Percentiles rank a stretch among this genome's conserved stretches.
These are phyloP conservation scores for Cistogaster globosa DNA, from an alignment of 2,888 invertebrate genomes.

Conservation along the genomic window DNA sequence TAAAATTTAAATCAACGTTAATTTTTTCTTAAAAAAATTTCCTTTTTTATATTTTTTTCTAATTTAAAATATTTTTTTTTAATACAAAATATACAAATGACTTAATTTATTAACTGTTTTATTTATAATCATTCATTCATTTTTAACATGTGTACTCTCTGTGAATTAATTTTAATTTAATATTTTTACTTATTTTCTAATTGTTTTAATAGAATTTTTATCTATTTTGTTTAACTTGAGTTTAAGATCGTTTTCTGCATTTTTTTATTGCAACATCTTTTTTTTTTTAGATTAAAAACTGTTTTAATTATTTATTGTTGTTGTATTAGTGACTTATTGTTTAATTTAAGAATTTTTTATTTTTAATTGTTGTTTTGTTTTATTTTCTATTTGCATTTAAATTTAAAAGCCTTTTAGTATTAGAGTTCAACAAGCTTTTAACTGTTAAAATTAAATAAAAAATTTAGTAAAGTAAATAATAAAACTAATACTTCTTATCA, in stretches of 20 bases:
- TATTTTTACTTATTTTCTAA: constrained; percentile 1
- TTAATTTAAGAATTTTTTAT: background rate
- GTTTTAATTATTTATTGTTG: constrained; percentile 19
- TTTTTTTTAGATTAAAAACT: constrained; percentile 13
- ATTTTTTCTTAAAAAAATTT: constrained; percentile 37
- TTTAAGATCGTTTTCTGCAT: constrained; percentile 61
- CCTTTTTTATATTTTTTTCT: constrained; percentile 24
- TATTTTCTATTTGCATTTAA: background rate
- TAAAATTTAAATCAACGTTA: constrained; percentile 38
- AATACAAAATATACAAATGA: constrained; percentile 69
- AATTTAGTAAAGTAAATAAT: no score
- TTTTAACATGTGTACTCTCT: constrained; percentile 35
- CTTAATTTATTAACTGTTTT: constrained; percentile 46
- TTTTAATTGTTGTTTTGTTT: background rate
- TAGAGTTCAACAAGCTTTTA: background rate
- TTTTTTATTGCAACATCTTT: constrained; percentile 56
- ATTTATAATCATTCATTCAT: constrained; percentile 24
- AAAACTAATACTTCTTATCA: no score
- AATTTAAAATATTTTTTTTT: constrained; percentile 29
- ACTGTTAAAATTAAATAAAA: background rate
- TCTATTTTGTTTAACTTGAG: constrained; percentile 45
- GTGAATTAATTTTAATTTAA: constrained; percentile 19
- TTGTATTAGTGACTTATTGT: constrained; percentile 18
- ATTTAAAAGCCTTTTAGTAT: constrained; percentile 57
- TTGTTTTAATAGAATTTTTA: constrained; percentile 1